Evolutionary conservation across 2,888 invertebrate genomes (phyloP).

Genomic region (Galerucella pusilla): DNA sequence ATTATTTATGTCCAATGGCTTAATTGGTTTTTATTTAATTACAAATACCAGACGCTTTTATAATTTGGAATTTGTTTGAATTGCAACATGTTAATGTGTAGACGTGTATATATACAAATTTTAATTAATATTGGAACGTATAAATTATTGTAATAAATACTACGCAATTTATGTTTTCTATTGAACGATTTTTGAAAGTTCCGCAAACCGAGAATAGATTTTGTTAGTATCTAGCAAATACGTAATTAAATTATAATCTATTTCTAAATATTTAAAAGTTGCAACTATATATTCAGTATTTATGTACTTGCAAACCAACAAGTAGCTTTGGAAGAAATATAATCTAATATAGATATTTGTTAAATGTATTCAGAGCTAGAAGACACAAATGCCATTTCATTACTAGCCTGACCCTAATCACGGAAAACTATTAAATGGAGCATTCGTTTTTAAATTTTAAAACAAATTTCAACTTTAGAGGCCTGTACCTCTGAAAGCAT

Average conservation of each 20-base stretch:
- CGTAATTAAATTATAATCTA: not conserved
- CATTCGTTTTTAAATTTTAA: too few species aligned
- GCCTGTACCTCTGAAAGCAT: too few species aligned
- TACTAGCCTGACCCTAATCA: too few species aligned
- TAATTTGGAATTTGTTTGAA: not conserved
- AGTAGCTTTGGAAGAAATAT: too few species aligned
- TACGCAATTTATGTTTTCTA: not conserved
- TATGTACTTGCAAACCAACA: not conserved
- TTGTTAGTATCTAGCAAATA: not conserved
- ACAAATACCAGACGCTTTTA: not conserved
- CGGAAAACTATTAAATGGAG: too few species aligned
- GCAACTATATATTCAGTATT: not conserved
- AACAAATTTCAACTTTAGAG: too few species aligned
- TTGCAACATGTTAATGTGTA: not conserved
- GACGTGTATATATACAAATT: not conserved
- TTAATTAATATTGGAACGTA: not conserved
- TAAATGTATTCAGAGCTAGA: too few species aligned
- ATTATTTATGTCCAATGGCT: not conserved
- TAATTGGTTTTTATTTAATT: not conserved
- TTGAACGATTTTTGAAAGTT: not conserved
- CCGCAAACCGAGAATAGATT: not conserved
- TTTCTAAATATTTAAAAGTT: not conserved
- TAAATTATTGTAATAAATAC: not conserved
- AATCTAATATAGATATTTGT: too few species aligned
- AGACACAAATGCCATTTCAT: too few species aligned